These are phyloP conservation scores for Chiroxiphia lanceolata DNA, from an alignment of 2,797 vertebrate species.

Conservation along the genomic window DNA sequence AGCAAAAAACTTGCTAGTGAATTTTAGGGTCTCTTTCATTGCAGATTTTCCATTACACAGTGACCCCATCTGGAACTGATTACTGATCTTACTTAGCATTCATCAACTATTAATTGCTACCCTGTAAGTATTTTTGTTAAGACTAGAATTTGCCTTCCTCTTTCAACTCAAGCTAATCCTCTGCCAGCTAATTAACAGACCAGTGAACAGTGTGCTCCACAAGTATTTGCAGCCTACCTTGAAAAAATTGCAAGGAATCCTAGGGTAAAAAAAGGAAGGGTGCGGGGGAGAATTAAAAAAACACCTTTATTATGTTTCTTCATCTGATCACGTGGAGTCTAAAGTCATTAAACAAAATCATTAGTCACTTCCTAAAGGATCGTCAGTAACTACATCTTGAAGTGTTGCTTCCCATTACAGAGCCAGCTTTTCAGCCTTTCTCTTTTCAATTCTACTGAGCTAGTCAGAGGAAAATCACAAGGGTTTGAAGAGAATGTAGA, in stretches of 20 bases:
- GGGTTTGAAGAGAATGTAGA: not conserved
- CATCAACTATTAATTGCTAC: not conserved
- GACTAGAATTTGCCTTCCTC: not conserved
- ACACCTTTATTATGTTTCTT: not conserved
- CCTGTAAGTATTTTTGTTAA: not conserved
- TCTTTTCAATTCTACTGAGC: not conserved
- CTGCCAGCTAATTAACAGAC: not conserved
- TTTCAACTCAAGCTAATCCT: not conserved
- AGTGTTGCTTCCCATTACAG: not conserved
- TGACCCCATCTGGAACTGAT: not conserved
- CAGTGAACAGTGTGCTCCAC: rapidly evolving
- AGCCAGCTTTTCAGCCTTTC: not conserved
- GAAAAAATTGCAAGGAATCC: not conserved
- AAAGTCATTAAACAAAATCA: not conserved
- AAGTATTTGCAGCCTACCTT: not conserved
- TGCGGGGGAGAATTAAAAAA: not conserved
- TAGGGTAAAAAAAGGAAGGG: too few relatives aligned
- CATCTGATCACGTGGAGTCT: not conserved
- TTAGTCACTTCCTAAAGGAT: not conserved
- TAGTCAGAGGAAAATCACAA: not conserved
- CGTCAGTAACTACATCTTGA: not conserved
- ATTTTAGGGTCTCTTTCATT: not conserved
- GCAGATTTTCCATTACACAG: not conserved
- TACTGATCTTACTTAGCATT: not conserved
- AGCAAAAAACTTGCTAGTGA: not conserved